These are phyloP conservation scores for Noctua fimbriata DNA, from an alignment of 2,888 invertebrate genomes.

Conservation along the genomic window DNA sequence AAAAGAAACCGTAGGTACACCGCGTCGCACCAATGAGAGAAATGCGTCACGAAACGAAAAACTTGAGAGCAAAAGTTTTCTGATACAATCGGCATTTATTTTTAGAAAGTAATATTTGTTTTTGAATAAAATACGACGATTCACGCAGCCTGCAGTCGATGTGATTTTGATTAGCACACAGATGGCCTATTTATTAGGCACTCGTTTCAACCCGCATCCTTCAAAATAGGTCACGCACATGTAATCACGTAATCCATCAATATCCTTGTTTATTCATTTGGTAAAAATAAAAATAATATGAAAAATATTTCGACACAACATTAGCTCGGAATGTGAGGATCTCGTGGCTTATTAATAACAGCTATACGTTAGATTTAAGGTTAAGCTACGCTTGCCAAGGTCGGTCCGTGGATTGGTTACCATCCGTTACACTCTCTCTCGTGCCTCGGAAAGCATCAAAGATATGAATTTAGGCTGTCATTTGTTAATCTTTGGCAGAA, in stretches of 20 bases:
- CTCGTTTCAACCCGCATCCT: conserved; percentile 42
- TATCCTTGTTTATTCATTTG: conserved; percentile 50
- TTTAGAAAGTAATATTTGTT: conserved; percentile 26
- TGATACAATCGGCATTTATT: conserved; percentile 11
- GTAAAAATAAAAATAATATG: conserved; percentile 17
- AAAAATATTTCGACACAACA: conserved; percentile 16
- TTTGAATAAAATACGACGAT: conserved; percentile 25
- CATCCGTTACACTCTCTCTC: background rate
- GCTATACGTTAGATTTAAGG: background rate
- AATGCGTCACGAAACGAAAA: conserved; percentile 4
- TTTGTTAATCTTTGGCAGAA: background rate
- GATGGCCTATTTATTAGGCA: conserved; percentile 57
- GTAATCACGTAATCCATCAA: conserved; percentile 58
- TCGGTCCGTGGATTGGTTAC: background rate
- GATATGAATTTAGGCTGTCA: background rate
- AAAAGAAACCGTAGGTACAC: background rate
- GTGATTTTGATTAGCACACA: conserved; percentile 52
- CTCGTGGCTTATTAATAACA: background rate
- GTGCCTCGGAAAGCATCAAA: background rate
- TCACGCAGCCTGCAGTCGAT: conserved; percentile 49
- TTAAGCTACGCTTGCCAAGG: background rate
- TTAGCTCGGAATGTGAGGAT: background rate
- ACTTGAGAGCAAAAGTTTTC: conserved; percentile 15
- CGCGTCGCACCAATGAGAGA: background rate
- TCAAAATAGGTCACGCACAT: conserved; percentile 60